A percentile compares a stretch with the other conserved stretches of the same genome.
phyloP scores from a whole-genome alignment of 2,888 invertebrate species.

The Platypus cylindrus region DNA sequence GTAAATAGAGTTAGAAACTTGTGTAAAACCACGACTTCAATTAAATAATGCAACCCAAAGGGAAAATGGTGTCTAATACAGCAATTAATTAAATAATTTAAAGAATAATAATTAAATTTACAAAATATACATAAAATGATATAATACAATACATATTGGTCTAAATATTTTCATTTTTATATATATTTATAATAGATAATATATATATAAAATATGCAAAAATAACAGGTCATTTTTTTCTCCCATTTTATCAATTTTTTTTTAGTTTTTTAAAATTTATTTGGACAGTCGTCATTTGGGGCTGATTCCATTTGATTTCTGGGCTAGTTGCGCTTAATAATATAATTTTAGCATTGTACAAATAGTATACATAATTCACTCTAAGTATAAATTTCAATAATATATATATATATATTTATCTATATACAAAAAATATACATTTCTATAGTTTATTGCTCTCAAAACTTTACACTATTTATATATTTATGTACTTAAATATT shows the following conservation, averaged over 20 bases:
- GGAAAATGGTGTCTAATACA: too few species aligned
- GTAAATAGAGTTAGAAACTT: too few species aligned
- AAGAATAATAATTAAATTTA: constrained; percentile 35
- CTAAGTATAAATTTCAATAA: too few species aligned
- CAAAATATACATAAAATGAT: constrained; percentile 33
- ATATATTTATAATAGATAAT: too few species aligned
- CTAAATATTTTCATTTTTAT: too few species aligned
- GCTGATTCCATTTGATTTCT: constrained; percentile 29
- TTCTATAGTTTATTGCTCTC: background rate
- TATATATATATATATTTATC: constrained; percentile 16
- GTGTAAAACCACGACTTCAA: too few species aligned
- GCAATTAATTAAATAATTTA: constrained; percentile 37
- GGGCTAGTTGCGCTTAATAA: constrained; percentile 28
- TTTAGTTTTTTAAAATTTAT: constrained; percentile 23
- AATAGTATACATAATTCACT: constrained; percentile 26
- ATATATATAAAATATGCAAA: constrained; percentile 31
- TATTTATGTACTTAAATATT: too few species aligned
- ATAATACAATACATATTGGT: constrained; percentile 28
- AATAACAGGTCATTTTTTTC: constrained; percentile 37
- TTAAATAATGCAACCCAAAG: too few species aligned
- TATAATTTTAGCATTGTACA: constrained; percentile 33
- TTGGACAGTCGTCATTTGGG: constrained; percentile 26
- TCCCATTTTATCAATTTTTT: constrained; percentile 16
- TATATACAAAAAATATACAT: constrained; percentile 37
- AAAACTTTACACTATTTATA: too few species aligned